Evolutionary conservation across 1,140 invertebrate genomes (phyloP).

Genomic region (Chironomus striatipennis): DNA sequence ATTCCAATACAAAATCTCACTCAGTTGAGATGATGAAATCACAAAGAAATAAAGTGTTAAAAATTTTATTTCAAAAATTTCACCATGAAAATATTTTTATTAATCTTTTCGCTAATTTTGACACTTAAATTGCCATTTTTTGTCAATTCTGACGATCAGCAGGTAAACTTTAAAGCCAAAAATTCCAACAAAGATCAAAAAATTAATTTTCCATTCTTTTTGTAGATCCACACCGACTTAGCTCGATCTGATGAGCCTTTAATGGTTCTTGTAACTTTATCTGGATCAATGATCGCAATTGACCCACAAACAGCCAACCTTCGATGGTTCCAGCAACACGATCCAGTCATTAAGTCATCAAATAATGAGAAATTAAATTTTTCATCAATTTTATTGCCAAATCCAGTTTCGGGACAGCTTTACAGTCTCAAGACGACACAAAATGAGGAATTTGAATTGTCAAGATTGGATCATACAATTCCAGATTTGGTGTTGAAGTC

Average conservation of each 20-base stretch:
- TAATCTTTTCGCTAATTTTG: not conserved
- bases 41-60: no score
- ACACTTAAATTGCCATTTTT: not conserved
- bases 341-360: not conserved
- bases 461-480: slow-evolving; percentile 92
- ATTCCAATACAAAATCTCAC: no score
- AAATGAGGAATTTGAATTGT: slow-evolving; percentile 64
- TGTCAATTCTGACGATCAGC: not conserved
- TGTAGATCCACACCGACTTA: slow-evolving; percentile 48
- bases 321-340: slow-evolving; percentile 56
- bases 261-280: slow-evolving; percentile 82
- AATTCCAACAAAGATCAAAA: not conserved
- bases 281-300: slow-evolving; percentile 80
- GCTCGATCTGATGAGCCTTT: slow-evolving; percentile 60
- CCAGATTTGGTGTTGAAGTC: slow-evolving; percentile 91
- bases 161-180: not conserved
- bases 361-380: not conserved
- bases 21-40: no score
- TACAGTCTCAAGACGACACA: slow-evolving; percentile 64
- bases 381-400: slow-evolving; percentile 60
- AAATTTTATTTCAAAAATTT: not conserved
- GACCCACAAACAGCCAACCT: slow-evolving; percentile 73
- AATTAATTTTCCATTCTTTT: no score
- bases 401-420: slow-evolving; percentile 92
- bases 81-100: not conserved